Base-by-base conservation (phyloP, 1,140 invertebrate species). In the Drosophila dunni region DNA sequence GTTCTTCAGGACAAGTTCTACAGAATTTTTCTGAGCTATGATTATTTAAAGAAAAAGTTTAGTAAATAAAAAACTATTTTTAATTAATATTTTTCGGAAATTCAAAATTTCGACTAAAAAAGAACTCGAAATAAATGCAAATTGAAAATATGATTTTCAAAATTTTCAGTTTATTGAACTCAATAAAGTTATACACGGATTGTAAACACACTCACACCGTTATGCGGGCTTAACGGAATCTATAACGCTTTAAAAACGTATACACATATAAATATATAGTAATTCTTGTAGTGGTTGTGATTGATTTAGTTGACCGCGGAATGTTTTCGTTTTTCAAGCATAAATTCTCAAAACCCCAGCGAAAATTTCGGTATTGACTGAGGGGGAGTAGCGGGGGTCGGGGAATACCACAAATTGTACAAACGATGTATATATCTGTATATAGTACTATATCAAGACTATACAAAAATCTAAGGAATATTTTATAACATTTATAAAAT, bases 101-200 rank as follows among this genome's bases (percentile, higher is more conserved):
- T n/a, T n/a, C n/a, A n/a, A n/a, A n/a, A n/a, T n/a, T n/a, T n/a
- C n/a, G n/a, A n/a, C n/a, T n/a, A n/a, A n/a, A n/a, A n/a, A n/a
- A n/a, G n/a, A n/a, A n/a, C n/a, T n/a, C n/a, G n/a, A 20, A 20
- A 20, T 20, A 20, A 20, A 20, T 29, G 24, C 24, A 29, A 29
- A 29, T 29, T 29, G 3, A 2, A n/a, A 40, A 40, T 2, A 3
- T 11, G 38, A 40, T 11, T 40, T 40, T 40, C 4, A 9, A 11
- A 11, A 40, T 42, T 42, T 42, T 13, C 40, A 42, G n/a, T 53
- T 53, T 56, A 66, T 71, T 64, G 20, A 68, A 60, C 36, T 48
- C 56, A 50, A 60, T 67, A 67, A 67, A 46, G 15, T 46, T 66
- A 13, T 54, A 15, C 7, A 33, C 58, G 44, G 15, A 13, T 29